Base-by-base conservation (phyloP, 2,888 invertebrate genomes). In the Baronia brevicornis region DNA sequence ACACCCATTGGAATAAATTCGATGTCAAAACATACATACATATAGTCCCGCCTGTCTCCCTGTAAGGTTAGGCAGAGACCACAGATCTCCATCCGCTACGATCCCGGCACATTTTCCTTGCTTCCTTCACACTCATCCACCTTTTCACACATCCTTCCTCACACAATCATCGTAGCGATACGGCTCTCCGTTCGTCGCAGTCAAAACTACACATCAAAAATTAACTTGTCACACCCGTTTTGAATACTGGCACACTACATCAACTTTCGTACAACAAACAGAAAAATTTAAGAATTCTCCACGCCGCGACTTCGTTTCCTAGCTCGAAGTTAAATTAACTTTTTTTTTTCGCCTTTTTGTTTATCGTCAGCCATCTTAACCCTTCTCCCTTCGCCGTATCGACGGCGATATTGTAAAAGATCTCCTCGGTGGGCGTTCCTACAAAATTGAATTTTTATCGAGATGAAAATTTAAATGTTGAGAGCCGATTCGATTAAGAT, bases 361-460 rank as follows among this genome's bases (percentile, higher is more conserved):
- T 75, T 79, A 80, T 80, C 78, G 70, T 65, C 70, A 59, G 60
- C 60, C 66, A 75, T 79, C 74, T 75, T 69, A 73, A 78, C 74
- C 77, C 77, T 70, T 72, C 57, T 70, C 58, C 46, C 53, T 52
- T 49, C 48, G 57, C 57, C 66, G 65, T 75, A 75, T 77, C 66
- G 72, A 71, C 57, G 61, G 69, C 52, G 60, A 64, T 60, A 73
- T 65, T 71, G 77, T 75, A 73, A 74, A 74, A 64, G 68, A 68
- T 67, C 70, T 58, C 50, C 43, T 54, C 61, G 59, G 66, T 61
- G 63, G 66, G 62, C 61, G 67, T 55, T 56, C 58, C 59, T 54
- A 52, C 56, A 68, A 77, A 78, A 84, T 80, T 79, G 79, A 80
- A 84, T 80, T 82, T 79, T 79, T 80, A 82, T 84, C 82, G 63